Base-by-base conservation (phyloP, 2,888 invertebrate genomes). In the Dynastes maya region DNA sequence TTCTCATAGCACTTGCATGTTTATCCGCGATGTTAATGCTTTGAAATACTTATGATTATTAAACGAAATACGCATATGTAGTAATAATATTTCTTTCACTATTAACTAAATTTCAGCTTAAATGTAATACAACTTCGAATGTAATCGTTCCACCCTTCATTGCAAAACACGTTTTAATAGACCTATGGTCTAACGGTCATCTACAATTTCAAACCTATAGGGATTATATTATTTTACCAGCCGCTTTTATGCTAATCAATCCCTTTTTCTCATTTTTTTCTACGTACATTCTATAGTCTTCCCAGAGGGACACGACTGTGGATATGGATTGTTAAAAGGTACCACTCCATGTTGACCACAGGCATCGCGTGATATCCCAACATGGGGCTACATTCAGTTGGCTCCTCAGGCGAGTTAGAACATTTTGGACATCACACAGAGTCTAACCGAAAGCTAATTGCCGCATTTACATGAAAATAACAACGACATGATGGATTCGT, bases 391-490 rank as follows among this genome's bases (percentile, higher is more conserved):
- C 45, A 11, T 61, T 27, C n/a, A 8, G 22, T 22, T 22, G 6
- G 22, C 16, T 58, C 8, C 16, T 51, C 58, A 3, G 58, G n/a
- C 8, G n/a, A 22, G 27, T 4, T 22, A 11, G 6, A 6, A 29
- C 61, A 40, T 11, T 67, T 22, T 8, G 58, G 71, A 58, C 71
- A 71, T 37, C 71, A n/a, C 22, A 58, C 40, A 4, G 71, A 55
- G 71, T 71, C 58, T 55, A 71, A 71, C 71, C 71, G 37, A 71
- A 40, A 29, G 55, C 71, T 71, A 71, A 71, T 71, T 71, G 71
- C 37, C 55, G n/a, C 11, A 71, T 71, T 71, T 71, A 58, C 71
- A 71, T 71, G 16, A 71, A 71, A 71, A 71, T 71, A 55, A 8
- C 32, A 2, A 16, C 64, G 32, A 16, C 32, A 5, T 37, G 32